Conservation (phyloP, 2,797 vertebrate species). For the Arctocebus calabarensis region DNA sequence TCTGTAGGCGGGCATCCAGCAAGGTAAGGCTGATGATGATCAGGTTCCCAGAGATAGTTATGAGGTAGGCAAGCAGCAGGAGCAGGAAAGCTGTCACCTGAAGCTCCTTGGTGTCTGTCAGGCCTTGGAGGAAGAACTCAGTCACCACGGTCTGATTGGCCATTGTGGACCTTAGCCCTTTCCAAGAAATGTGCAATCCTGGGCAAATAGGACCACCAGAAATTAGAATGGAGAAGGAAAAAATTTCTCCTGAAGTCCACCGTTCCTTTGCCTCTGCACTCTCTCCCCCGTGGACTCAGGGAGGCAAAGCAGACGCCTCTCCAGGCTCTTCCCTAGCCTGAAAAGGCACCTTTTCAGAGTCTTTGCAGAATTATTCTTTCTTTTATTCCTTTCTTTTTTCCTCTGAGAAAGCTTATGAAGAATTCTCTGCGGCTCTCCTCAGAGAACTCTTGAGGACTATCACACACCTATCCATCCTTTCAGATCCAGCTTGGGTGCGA, state of each 20-base stretch:
- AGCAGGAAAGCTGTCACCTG: conserved; percentile 38
- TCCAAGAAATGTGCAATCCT: not conserved
- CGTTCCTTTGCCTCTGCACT: not conserved
- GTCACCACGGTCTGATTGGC: not conserved
- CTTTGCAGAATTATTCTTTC: not conserved
- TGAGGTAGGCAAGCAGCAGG: not conserved
- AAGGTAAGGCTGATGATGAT: not conserved
- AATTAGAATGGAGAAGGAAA: not conserved
- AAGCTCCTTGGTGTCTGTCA: conserved; percentile 20
- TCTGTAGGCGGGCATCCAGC: conserved; percentile 43
- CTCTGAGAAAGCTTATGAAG: not conserved
- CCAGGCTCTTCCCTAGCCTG: not conserved
- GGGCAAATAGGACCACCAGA: not conserved
- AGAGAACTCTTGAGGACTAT: not conserved
- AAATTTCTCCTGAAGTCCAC: not conserved
- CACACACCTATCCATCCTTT: not conserved
- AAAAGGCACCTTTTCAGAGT: not conserved
- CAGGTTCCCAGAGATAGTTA: conserved; percentile 47
- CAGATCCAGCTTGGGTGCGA: not conserved
- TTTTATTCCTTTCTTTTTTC: not conserved
- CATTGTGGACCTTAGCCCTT: not conserved
- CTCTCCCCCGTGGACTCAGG: not conserved
- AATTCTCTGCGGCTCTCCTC: not conserved
- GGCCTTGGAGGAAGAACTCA: conserved; percentile 63
- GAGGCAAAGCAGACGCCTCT: not conserved